These are phyloP conservation scores for Harpalus rubripes DNA, from an alignment of 2,888 invertebrate genomes.

Conservation along the genomic window DNA sequence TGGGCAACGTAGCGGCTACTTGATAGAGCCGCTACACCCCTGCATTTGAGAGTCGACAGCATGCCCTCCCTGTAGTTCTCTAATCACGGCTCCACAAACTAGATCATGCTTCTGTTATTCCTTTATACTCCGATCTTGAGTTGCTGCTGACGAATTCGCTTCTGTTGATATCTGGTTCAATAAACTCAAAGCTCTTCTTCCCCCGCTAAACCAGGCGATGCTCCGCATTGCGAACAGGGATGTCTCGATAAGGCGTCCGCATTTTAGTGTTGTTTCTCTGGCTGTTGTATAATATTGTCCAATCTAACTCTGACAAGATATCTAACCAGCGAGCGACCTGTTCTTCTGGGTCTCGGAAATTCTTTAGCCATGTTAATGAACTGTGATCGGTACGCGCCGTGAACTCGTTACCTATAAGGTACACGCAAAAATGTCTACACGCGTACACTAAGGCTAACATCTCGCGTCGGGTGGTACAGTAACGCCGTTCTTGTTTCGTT, in stretches of 20 bases:
- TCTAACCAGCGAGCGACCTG: slow-evolving; percentile 23
- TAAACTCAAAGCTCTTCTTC: background rate
- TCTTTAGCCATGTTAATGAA: background rate
- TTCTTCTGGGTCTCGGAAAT: slow-evolving; percentile 15
- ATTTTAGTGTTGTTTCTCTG: slow-evolving; percentile 4
- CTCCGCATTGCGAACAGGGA: background rate
- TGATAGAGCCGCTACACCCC: too few relatives aligned
- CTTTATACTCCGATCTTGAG: background rate
- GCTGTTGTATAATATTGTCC: background rate
- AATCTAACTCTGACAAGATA: background rate
- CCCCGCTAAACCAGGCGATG: background rate
- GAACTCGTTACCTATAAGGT: background rate
- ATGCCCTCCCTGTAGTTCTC: too few relatives aligned
- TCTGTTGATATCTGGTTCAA: background rate
- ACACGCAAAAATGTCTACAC: slow-evolving; percentile 17
- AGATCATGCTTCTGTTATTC: too few relatives aligned
- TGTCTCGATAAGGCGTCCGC: background rate
- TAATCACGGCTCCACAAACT: too few relatives aligned
- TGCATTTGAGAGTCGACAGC: too few relatives aligned
- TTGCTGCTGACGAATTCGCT: background rate
- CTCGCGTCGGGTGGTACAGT: slow-evolving; percentile 9
- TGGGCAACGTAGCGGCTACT: too few relatives aligned
- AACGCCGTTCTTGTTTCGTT: slow-evolving; percentile 19
- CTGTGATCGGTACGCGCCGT: slow-evolving; percentile 10
- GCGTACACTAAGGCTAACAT: slow-evolving; percentile 19